A percentile compares a stretch with the other conserved stretches of the same genome.
Conservation (phyloP, 1,140 invertebrate species). For the Cylas formicarius region DNA sequence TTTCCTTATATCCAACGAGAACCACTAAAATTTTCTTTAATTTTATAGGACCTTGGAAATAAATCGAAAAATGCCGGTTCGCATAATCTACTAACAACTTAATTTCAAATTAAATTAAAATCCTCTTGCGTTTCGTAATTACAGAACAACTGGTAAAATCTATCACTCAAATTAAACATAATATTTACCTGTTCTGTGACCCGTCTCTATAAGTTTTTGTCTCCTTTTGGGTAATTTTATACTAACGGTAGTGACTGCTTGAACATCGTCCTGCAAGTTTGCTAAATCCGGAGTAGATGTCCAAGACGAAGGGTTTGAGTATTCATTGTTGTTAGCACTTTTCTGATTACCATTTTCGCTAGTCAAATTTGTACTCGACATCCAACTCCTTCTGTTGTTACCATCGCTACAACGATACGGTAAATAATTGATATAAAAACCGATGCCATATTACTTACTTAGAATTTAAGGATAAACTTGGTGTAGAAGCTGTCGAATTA, state of each 20-base stretch:
- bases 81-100: too few species aligned
- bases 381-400: conserved; percentile 45
- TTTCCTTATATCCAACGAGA: too few species aligned
- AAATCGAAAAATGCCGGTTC: too few species aligned
- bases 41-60: too few species aligned
- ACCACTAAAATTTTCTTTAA: too few species aligned
- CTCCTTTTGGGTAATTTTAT: conserved; percentile 56
- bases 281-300: conserved; percentile 66
- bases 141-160: too few species aligned
- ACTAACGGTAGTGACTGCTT: conserved; percentile 51
- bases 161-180: too few species aligned
- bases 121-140: too few species aligned
- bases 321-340: conserved; percentile 12
- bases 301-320: conserved; percentile 51
- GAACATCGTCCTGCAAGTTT: conserved; percentile 46
- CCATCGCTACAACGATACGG: too few species aligned
- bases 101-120: too few species aligned
- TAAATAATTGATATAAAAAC: conserved; percentile 15
- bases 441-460: conserved; percentile 27
- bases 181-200: conserved; percentile 27
- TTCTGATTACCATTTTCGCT: conserved; percentile 21
- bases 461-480: conserved; percentile 61
- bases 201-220: conserved; percentile 36
- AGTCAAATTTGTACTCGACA: conserved; percentile 48
- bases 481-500: conserved; percentile 67